Evolutionary conservation across 2,888 invertebrate species (phyloP), one percentile per base, ranked within the genome.

Genomic region (Caenorhabditis japonica): DNA sequence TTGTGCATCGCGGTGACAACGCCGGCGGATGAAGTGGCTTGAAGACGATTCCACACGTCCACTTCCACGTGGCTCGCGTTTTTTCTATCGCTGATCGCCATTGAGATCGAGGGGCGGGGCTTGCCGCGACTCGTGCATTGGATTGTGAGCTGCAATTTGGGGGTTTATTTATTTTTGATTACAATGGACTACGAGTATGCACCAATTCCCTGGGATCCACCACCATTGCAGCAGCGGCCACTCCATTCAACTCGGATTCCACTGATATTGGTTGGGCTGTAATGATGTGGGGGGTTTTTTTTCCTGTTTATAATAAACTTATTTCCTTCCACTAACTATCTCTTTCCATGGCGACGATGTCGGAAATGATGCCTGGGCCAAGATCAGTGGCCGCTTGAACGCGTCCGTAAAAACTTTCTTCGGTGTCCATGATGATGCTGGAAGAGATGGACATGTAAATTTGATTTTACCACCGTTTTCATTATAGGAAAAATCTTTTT

Each of bases 311-410:
- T 30, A 10, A 10, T 30, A 4, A 0, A 34, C 17, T 47, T 13
- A 15, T n/a, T 5, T n/a, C 27, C 17, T 19, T 15, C 15, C 2
- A 33, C 73, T 44, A n/a, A 70, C 74, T 64, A 53, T 79, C 77
- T 39, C 75, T 73, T 39, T 75, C 79, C 52, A 79, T 69, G 3
- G 75, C 77, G 10, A 79, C 79, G 21, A 79, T 70, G 41, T 77
- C 76, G 0, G 81, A 81, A 43, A 81, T 81, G 17, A 81, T 79
- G 15, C 81, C 81, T 0, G 81, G 79, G 1, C 81, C 81, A 2
- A 59, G 43, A n/a, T 64, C 72, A 10, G 76, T 76, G 2, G 77
- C 79, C 3, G 81, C 79, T 33, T 81, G 81, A 0, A 81, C 66
- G 33, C 78, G 43, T 12, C 70, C 77, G 43, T 76, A 81, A 55